Evolutionary conservation across 2,797 vertebrate genomes (phyloP).

Genomic region (Chaunax sp.): DNA sequence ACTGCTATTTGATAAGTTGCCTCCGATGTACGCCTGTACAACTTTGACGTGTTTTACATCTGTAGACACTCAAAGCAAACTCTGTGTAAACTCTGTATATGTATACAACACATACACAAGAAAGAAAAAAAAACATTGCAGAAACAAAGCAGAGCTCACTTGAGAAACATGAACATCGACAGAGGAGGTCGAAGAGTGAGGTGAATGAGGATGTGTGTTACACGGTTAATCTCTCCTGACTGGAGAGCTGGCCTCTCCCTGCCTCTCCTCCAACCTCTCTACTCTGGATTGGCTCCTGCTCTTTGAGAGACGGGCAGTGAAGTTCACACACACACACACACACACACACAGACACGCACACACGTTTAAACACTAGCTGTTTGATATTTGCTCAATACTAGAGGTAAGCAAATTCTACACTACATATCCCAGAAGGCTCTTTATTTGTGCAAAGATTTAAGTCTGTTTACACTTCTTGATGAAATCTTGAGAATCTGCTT

Average conservation of each 20-base stretch:
- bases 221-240: conserved; percentile 67
- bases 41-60: not conserved
- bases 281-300: conserved; percentile 37
- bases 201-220: conserved; percentile 61
- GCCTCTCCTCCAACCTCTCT: conserved; percentile 46
- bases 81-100: not conserved
- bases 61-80: not conserved
- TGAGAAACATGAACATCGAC: conserved; percentile 46
- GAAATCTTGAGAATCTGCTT: conserved; percentile 14
- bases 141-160: conserved; percentile 9
- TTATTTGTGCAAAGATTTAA: conserved; percentile 34
- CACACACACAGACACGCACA: too few species aligned
- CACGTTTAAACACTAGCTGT: conserved; percentile 18
- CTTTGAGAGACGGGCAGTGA: conserved; percentile 17
- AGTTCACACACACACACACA: not conserved
- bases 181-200: conserved; percentile 51
- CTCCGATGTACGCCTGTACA: not conserved
- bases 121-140: conserved; percentile 10
- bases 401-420: conserved; percentile 3
- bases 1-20: too few species aligned
- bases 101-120: conserved; percentile 3
- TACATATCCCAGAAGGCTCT: conserved; percentile 16
- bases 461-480: conserved; percentile 18
- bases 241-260: conserved; percentile 53
- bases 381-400: conserved; percentile 21